phyloP scores from a whole-genome alignment of 2,888 invertebrate species.

The Dexiosoma caninum region DNA sequence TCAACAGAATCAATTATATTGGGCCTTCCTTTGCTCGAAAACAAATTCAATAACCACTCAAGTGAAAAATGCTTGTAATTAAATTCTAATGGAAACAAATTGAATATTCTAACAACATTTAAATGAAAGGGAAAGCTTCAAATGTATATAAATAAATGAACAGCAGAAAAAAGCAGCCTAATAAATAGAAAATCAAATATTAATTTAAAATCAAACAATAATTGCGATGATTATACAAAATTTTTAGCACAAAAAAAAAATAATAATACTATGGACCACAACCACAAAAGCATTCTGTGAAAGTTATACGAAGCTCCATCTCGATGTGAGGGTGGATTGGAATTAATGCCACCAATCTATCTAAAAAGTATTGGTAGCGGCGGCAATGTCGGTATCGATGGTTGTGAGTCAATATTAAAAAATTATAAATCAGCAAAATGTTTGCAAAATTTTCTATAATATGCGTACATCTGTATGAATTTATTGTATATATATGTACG shows the following conservation, averaged over 20 bases:
- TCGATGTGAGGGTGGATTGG: conserved; percentile 6
- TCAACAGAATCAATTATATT: conserved; percentile 5
- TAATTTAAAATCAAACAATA: conserved; percentile 63
- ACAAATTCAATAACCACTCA: conserved; percentile 30
- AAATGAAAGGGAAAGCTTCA: conserved; percentile 9
- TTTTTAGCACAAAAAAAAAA: neutral
- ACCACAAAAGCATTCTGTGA: conserved; percentile 49
- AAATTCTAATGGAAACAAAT: conserved; percentile 31
- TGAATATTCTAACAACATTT: conserved; percentile 29
- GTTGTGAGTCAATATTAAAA: conserved; percentile 53
- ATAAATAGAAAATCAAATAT: conserved; percentile 62
- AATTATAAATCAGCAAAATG: conserved; percentile 50
- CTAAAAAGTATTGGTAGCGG: conserved; percentile 20
- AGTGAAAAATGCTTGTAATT: conserved; percentile 49
- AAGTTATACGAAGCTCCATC: conserved; percentile 12
- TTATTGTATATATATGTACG: neutral
- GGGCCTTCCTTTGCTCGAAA: neutral
- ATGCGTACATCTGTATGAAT: neutral
- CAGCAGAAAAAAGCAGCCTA: conserved; percentile 11
- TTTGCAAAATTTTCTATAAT: conserved; percentile 22
- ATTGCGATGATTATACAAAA: conserved; percentile 58
- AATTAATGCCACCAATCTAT: conserved; percentile 27
- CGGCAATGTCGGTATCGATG: conserved; percentile 11
- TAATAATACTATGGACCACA: conserved; percentile 42
- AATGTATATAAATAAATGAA: neutral